Evolutionary conservation across 2,113 vertebrate species (phyloP).

Genomic region (Oenanthe melanoleuca): DNA sequence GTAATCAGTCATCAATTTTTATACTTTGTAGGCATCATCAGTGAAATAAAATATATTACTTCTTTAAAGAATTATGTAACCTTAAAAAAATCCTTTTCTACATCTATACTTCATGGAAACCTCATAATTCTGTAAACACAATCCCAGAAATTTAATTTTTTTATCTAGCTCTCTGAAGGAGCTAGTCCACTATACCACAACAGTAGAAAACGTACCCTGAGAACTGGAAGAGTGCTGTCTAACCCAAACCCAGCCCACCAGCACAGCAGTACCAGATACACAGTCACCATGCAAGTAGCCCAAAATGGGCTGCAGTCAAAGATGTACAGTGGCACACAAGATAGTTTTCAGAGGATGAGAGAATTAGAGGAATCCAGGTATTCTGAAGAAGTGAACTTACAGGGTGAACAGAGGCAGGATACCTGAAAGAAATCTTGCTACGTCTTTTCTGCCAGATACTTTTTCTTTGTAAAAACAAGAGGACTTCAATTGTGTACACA

Average conservation of each 20-base stretch:
- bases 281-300: rapidly evolving
- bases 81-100: not conserved
- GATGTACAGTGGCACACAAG: rapidly evolving
- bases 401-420: not conserved
- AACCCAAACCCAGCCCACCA: not conserved
- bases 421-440: not conserved
- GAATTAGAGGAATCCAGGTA: not conserved
- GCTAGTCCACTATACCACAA: rapidly evolving
- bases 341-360: not conserved
- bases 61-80: not conserved
- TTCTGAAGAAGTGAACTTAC: not conserved
- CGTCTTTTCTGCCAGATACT: not conserved
- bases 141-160: not conserved
- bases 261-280: not conserved
- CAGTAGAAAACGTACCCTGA: not conserved
- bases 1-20: not conserved
- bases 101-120: not conserved
- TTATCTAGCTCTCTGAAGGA: not conserved
- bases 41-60: not conserved
- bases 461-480: not conserved
- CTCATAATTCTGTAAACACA: not conserved
- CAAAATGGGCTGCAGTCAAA: not conserved
- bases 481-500: not conserved
- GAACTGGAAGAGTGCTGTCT: not conserved
- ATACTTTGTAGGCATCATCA: not conserved